Evolutionary conservation across 2,113 vertebrate species (phyloP), one percentile per base, ranked within the genome.

Genomic region (Odobenus rosmarus): DNA sequence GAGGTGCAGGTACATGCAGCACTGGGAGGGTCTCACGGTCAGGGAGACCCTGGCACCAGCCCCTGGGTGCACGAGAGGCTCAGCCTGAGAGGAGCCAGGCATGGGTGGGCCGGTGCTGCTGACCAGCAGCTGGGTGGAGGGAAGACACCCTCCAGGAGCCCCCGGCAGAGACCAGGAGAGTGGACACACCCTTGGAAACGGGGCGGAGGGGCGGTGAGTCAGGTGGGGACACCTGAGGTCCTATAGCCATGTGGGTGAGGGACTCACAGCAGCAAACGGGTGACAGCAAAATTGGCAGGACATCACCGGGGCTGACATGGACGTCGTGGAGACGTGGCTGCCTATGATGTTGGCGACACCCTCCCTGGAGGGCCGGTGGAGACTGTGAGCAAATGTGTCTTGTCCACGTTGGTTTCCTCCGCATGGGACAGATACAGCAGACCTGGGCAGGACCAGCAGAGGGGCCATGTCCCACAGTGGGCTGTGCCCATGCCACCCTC

Each of bases 21-120:
- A 1, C 2, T 0, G 3, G 1, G 13, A 23, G 61, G 59, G 69
- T 26, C 5, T 18, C 10, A 0, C 7, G 5, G 19, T 3, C 5
- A 6, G 46, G 1, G 6, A 10, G 10, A 6, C 46, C 13, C 24
- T 5, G 36, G 31, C 11, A 13, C 2, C 55, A 7, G 21, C 5
- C 21, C 5, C 14, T 16, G 24, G 42, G 51, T 21, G 36, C 18
- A 4, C 0, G 5, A 3, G 7, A 1, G 26, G 14, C 62, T 33
- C 31, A 2, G 13, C 62, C 14, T 15, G 14, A 64, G 62, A 64
- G 28, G 28, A 64, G 28, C 28, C 31, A 1, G 62, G 28, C 14
- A 3, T 7, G 62, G 31, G 9, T 16, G 14, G n/a, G 11, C 21
- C 12, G 16, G 42, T 1, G 11, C 7, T 9, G 13, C 26, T n/a